Base-by-base conservation (phyloP, 2,888 invertebrate species). In the Carabus problematicus region DNA sequence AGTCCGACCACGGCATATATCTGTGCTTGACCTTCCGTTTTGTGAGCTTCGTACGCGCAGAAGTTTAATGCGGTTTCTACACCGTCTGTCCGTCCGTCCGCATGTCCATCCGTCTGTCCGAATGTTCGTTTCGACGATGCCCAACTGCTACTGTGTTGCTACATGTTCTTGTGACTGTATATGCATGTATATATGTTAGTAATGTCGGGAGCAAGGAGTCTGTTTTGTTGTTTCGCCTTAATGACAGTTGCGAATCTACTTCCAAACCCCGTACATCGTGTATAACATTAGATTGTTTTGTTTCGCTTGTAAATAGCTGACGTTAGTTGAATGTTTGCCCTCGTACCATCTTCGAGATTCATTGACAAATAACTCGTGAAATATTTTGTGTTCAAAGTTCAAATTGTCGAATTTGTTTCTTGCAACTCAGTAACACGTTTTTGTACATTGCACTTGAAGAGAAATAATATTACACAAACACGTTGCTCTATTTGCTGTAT, bases 181-280 rank as follows among this genome's bases (percentile, higher is more conserved):
- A n/a, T n/a, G n/a, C n/a, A 29, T 29, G 29, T 29, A 29, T 29
- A 29, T 29, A 29, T 6, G 16, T 52, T n/a, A 8, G 6, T 9
- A 11, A 47, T n/a, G 9, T 7, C 52, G 52, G 16, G 8, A 52
- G 52, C 52, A 18, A 61, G 29, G 49, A 61, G 52, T 52, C 49
- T 62, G 62, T 62, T 63, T 63, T 52, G 63, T 63, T 52, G 52
- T 52, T 52, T 14, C 52, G 61, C 40, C 42, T 39, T 64, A 64
- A 64, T 64, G 64, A 64, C 64, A 64, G 55, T 64, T 64, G 54
- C 59, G 41, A 42, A 42, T 41, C 60, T 45, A 60, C 60, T 18
- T 2, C 60, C n/a, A 18, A 12, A 54, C 29, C 6, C 29, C 29
- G 3, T 29, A 2, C 29, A n/a, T n/a, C n/a, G n/a, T n/a, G n/a